A percentile compares a stretch with the other conserved stretches of the same genome.
These are phyloP conservation scores for Cariama cristata DNA, from an alignment of 2,113 vertebrate species.

Conservation along the genomic window DNA sequence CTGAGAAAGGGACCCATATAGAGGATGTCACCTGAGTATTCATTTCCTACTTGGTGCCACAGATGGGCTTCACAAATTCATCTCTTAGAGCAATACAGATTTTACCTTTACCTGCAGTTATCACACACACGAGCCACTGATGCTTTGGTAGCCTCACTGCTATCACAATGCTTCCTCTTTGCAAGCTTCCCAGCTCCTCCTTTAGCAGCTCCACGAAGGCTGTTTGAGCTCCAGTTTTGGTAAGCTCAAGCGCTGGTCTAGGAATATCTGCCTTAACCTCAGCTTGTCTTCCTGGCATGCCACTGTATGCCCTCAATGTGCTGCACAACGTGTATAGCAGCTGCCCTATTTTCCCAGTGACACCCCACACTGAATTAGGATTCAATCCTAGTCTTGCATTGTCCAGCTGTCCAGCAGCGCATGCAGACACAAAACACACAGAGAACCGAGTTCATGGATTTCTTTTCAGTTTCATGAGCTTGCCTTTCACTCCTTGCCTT, in stretches of 20 bases:
- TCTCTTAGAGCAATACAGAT: neutral
- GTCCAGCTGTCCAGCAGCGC: neutral
- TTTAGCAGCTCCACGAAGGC: neutral
- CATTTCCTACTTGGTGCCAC: neutral
- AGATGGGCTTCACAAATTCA: neutral
- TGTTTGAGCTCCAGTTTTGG: neutral
- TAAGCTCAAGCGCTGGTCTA: neutral
- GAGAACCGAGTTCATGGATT: neutral
- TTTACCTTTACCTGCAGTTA: neutral
- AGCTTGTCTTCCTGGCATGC: neutral
- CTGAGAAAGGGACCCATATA: neutral
- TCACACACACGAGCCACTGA: rapidly evolving
- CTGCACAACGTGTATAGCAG: neutral
- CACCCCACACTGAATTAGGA: no score
- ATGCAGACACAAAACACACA: neutral
- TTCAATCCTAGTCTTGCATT: no score
- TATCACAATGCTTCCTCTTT: neutral
- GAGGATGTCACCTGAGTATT: neutral
- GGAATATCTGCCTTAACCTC: neutral
- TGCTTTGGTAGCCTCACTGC: neutral
- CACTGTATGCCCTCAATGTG: rapidly evolving
- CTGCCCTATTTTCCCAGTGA: neutral
- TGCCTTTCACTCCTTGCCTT: neutral
- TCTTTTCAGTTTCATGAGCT: neutral
- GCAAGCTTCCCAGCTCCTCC: neutral